These are phyloP conservation scores for Eupithecia dodoneata DNA, from an alignment of 2,888 invertebrate genomes.

Conservation along the genomic window DNA sequence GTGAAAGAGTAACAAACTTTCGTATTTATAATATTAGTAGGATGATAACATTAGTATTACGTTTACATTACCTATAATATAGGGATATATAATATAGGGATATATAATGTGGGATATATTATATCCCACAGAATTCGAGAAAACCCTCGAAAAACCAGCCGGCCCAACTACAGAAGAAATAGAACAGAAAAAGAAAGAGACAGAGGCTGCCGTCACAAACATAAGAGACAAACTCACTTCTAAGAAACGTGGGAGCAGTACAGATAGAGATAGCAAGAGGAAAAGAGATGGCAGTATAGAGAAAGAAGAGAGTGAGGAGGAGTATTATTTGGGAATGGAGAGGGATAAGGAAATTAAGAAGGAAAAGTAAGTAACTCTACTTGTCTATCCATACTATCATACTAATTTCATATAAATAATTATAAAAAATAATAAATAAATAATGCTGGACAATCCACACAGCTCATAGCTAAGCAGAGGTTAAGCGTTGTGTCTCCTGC, in stretches of 20 bases:
- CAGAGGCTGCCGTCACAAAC: slow-evolving; percentile 64
- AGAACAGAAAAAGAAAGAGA: slow-evolving; percentile 62
- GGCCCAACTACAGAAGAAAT: slow-evolving; percentile 53
- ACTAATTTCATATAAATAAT: too few relatives aligned
- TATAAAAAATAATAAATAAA: too few relatives aligned
- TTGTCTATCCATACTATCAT: too few relatives aligned
- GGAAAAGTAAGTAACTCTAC: slow-evolving; percentile 77
- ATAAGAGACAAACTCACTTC: slow-evolving; percentile 72
- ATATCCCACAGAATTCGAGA: slow-evolving; percentile 66
- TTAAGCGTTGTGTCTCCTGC: too few relatives aligned
- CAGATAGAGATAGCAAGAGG: slow-evolving; percentile 60
- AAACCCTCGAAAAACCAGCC: slow-evolving; percentile 62
- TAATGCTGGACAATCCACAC: too few relatives aligned
- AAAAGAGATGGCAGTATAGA: slow-evolving; percentile 58
- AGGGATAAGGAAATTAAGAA: slow-evolving; percentile 83
- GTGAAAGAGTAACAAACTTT: too few relatives aligned
- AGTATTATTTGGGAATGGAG: slow-evolving; percentile 87
- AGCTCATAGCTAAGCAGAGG: too few relatives aligned
- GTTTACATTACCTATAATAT: too few relatives aligned
- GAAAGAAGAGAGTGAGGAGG: slow-evolving; percentile 69
- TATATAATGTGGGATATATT: too few relatives aligned
- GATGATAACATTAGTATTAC: too few relatives aligned
- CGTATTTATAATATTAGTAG: too few relatives aligned
- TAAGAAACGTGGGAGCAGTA: slow-evolving; percentile 58
- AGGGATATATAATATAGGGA: too few relatives aligned